Evolutionary conservation across 2,888 invertebrate genomes (phyloP).

Genomic region (Diadromus collaris): DNA sequence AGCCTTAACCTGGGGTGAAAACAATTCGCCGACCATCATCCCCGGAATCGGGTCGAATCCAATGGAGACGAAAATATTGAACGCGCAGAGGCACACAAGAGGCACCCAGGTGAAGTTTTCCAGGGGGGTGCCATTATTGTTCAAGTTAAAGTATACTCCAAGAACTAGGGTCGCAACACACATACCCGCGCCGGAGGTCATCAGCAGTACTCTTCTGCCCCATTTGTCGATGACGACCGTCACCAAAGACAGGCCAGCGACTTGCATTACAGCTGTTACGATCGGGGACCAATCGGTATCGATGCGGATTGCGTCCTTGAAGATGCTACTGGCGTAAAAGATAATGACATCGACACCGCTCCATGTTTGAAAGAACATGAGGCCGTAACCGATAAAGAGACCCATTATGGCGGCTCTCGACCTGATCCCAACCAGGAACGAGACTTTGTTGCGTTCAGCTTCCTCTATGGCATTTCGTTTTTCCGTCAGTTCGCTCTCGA

Average conservation of each 20-base stretch:
- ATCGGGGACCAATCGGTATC: conserved; percentile 86
- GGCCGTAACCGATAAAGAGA: conserved; percentile 86
- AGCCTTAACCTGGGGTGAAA: conserved; percentile 90
- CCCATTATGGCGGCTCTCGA: conserved; percentile 86
- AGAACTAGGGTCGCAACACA: conserved; percentile 86
- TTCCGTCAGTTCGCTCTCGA: conserved; percentile 84
- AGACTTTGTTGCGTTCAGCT: conserved; percentile 81
- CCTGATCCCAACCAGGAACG: conserved; percentile 82
- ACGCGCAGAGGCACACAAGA: conserved; percentile 86
- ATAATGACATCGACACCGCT: conserved; percentile 92
- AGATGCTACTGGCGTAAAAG: conserved; percentile 89
- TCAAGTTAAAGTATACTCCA: conserved; percentile 85
- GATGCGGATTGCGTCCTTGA: conserved; percentile 83
- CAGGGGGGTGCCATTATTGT: conserved; percentile 71
- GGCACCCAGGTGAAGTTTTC: conserved; percentile 88
- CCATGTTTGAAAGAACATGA: conserved; percentile 96
- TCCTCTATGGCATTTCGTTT: conserved; percentile 83
- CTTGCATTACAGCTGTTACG: conserved; percentile 92
- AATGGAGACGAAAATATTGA: conserved; percentile 90
- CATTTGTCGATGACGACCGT: conserved; percentile 90
- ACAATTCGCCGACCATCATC: conserved; percentile 92
- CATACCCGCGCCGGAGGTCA: conserved; percentile 89
- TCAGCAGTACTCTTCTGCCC: conserved; percentile 89
- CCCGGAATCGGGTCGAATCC: conserved; percentile 95
- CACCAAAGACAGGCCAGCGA: conserved; percentile 87